Evolutionary conservation across 2,797 vertebrate genomes (phyloP).

Genomic region (Hozukius guyotensis): DNA sequence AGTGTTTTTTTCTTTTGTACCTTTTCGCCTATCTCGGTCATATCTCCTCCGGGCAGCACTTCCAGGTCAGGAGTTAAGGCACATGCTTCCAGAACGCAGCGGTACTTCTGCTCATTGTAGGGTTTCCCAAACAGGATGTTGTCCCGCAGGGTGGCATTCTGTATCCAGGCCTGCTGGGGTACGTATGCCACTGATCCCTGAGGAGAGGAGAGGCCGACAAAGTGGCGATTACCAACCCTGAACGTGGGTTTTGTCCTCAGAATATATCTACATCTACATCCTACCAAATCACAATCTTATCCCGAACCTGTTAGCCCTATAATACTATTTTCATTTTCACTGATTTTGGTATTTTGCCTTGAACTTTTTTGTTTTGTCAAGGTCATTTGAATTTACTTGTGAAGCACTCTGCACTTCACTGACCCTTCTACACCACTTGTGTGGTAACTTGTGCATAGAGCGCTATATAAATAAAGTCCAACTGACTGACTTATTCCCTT

Average conservation of each 20-base stretch:
- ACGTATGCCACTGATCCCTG: conserved; percentile 97
- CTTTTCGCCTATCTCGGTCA: conserved; percentile 98
- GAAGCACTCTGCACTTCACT: background rate
- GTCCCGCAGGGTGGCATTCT: conserved; percentile 93
- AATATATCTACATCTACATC: background rate
- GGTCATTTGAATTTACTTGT: background rate
- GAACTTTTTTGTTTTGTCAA: background rate
- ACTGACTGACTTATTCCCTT: background rate
- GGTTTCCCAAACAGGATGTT: conserved; percentile 93
- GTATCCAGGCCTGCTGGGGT: conserved; percentile 98
- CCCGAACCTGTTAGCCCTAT: background rate
- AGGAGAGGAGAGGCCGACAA: conserved; percentile 10
- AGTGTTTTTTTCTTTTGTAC: conserved; percentile 66
- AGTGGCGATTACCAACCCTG: background rate
- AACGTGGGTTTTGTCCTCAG: background rate
- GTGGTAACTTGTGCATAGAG: background rate
- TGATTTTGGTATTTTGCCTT: background rate
- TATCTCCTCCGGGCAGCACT: conserved; percentile 93
- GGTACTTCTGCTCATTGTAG: conserved; percentile 88
- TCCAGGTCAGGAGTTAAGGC: conserved; percentile 93
- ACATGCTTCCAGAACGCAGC: conserved; percentile 88
- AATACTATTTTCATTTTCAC: background rate
- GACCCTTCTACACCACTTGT: background rate
- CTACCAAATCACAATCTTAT: background rate
- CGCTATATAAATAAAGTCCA: background rate